Evolutionary conservation across 2,113 vertebrate genomes (phyloP).

Genomic region (Bolborhynchus lineola): DNA sequence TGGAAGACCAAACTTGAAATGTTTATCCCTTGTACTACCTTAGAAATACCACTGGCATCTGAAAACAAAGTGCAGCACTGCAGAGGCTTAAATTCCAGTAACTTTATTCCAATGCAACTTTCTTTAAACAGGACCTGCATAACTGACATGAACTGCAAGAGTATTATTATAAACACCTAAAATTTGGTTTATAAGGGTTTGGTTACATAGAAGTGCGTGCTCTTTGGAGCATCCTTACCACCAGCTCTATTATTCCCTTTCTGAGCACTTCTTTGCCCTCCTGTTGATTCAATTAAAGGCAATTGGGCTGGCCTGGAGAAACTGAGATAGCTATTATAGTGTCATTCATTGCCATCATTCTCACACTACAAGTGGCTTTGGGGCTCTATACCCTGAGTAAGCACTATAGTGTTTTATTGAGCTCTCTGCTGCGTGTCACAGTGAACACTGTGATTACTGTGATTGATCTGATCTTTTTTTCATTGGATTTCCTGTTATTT

Average conservation of each 20-base stretch:
- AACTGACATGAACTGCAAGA: background rate
- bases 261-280: background rate
- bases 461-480: background rate
- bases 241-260: background rate
- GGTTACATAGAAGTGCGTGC: accelerated
- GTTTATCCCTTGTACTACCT: background rate
- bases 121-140: background rate
- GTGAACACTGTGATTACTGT: background rate
- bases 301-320: background rate
- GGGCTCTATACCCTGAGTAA: background rate
- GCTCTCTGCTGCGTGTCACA: background rate
- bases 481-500: background rate
- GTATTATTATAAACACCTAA: background rate
- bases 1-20: background rate
- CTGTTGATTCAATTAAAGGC: background rate
- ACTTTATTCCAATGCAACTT: background rate
- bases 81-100: background rate
- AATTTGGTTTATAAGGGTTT: background rate
- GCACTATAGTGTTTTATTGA: background rate
- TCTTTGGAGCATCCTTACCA: background rate
- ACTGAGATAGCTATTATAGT: background rate
- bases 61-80: background rate
- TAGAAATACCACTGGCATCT: background rate
- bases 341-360: background rate
- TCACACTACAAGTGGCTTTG: background rate